Conservation (phyloP, 2,113 vertebrate species). For the Noctilio leporinus region DNA sequence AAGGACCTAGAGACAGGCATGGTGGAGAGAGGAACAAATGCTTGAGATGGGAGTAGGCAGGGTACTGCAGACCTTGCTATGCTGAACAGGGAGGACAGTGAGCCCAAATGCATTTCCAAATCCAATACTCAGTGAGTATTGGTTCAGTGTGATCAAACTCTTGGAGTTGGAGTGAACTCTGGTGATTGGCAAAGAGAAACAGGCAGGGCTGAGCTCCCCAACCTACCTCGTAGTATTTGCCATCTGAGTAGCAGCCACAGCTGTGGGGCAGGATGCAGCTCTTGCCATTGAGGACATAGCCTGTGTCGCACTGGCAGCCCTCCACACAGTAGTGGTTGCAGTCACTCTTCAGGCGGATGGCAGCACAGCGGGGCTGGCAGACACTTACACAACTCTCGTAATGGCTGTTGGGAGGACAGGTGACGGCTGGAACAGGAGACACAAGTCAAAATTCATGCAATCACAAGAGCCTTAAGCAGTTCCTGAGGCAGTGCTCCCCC, state of each 20-base stretch:
- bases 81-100: neutral
- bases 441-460: neutral
- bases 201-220: fast-evolving
- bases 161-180: neutral
- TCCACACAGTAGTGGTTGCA: slow-evolving; percentile 96
- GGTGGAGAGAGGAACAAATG: neutral
- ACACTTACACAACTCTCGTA: slow-evolving; percentile 92
- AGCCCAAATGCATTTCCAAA: neutral
- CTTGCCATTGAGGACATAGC: slow-evolving; percentile 93
- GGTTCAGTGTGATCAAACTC: neutral
- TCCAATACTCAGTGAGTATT: fast-evolving
- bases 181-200: fast-evolving
- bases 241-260: slow-evolving; percentile 95
- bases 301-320: slow-evolving; percentile 94
- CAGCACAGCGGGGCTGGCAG: slow-evolving; percentile 94
- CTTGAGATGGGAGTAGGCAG: neutral
- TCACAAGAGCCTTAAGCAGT: fast-evolving
- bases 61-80: fast-evolving
- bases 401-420: slow-evolving; percentile 94
- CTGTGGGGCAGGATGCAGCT: slow-evolving; percentile 94
- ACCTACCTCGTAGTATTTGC: slow-evolving; percentile 94
- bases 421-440: slow-evolving; percentile 81
- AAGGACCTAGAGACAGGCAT: neutral
- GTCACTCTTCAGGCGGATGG: slow-evolving; percentile 92
- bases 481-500: neutral